Evolutionary conservation across 2,888 invertebrate species (phyloP).

Genomic region (Drosophila neoperkinsi): DNA sequence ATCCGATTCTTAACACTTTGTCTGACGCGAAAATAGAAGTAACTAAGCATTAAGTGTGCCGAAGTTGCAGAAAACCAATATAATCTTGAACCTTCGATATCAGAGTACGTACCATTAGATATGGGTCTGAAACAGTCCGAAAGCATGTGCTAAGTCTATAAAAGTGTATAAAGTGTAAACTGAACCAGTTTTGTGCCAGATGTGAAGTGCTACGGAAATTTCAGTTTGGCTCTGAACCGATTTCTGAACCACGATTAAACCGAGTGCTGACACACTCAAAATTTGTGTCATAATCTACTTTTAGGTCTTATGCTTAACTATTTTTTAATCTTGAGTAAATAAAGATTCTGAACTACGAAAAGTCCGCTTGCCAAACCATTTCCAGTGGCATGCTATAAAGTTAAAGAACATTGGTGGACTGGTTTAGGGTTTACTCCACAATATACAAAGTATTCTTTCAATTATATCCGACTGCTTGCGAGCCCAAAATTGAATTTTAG

Average conservation of each 20-base stretch:
- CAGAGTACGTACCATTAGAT: not conserved
- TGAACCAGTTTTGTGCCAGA: not conserved
- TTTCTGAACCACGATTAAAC: not conserved
- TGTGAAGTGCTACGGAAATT: too few species aligned
- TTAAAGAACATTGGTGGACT: not conserved
- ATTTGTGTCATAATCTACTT: not conserved
- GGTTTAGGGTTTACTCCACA: not conserved
- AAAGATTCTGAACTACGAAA: not conserved
- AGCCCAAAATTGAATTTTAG: not conserved
- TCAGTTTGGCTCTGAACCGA: too few species aligned
- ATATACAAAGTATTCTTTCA: not conserved
- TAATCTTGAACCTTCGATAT: not conserved
- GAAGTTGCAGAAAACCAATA: not conserved
- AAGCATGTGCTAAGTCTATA: not conserved
- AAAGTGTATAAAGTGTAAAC: not conserved
- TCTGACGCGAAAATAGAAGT: not conserved
- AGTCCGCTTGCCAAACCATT: not conserved
- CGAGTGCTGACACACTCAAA: not conserved
- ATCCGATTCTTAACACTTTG: not conserved
- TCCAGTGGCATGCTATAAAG: not conserved
- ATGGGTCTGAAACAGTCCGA: not conserved
- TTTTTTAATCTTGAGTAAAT: not conserved
- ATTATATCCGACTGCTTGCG: not conserved
- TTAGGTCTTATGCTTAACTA: not conserved
- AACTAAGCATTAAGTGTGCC: not conserved